phyloP scores from a whole-genome alignment of 2,888 invertebrate genomes.

The Drosophila villosipedis region DNA sequence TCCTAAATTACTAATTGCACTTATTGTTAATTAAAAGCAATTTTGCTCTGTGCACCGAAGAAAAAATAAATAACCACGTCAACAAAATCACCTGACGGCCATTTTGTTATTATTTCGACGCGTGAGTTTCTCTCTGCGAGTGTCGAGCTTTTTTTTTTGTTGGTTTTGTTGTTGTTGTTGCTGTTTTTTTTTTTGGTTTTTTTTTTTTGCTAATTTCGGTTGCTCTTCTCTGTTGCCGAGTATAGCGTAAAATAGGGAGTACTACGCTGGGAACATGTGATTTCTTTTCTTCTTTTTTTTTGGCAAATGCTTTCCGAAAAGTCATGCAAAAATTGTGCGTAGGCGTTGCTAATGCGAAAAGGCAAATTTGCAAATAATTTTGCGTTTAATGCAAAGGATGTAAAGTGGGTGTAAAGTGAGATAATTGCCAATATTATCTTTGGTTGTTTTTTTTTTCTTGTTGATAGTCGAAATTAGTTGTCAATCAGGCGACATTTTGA shows the following conservation, averaged over 20 bases:
- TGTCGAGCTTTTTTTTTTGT: constrained; percentile 37
- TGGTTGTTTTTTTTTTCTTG: background rate
- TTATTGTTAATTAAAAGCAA: background rate
- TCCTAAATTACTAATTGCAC: background rate
- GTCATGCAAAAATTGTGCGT: constrained; percentile 18
- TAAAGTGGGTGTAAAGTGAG: background rate
- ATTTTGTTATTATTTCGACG: constrained; percentile 62
- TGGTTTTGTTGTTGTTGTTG: constrained; percentile 19
- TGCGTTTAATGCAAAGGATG: background rate
- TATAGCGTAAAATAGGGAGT: constrained; percentile 28
- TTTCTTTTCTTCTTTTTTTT: constrained; percentile 28
- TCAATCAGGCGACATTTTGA: constrained; percentile 38
- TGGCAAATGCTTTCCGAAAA: constrained; percentile 16
- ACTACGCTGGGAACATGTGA: constrained; percentile 49
- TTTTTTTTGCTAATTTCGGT: constrained; percentile 65
- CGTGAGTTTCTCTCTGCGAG: constrained; percentile 50
- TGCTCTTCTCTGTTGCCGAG: constrained; percentile 42
- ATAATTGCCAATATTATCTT: background rate
- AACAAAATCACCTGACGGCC: constrained; percentile 62
- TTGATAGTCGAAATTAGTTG: constrained; percentile 6
- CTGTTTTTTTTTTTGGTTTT: background rate
- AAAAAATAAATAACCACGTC: constrained; percentile 52
- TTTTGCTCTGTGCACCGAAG: constrained; percentile 8
- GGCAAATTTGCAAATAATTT: background rate
- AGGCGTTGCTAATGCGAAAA: background rate